Base-by-base conservation (phyloP, 1,140 invertebrate species). In the Drepana arcuata region DNA sequence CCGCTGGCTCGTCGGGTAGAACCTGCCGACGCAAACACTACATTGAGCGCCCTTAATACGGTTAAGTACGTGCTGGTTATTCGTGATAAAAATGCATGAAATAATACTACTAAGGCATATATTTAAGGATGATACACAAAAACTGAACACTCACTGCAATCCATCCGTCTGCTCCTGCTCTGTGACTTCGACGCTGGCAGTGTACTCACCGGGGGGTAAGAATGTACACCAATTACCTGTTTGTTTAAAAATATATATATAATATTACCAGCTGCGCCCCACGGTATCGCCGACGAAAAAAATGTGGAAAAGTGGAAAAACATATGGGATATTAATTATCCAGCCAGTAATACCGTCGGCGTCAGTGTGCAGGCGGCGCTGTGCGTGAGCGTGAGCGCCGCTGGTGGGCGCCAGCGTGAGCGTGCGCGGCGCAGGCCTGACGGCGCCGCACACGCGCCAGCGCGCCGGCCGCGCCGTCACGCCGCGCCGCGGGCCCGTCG, bases 221-320 rank as follows among this genome's bases (percentile, higher is more conserved):
- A 86, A 91, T 1, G 87, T 65, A 56, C 92, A 94, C 85, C 92
- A 95, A 43, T 83, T 80, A 7, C 92, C 91, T 59, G 30, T 13
- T n/a, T n/a, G n/a, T n/a, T n/a, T n/a, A n/a, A n/a, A n/a, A n/a
- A n/a, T n/a, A n/a, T n/a, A n/a, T n/a, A n/a, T n/a, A n/a, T n/a
- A n/a, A n/a, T n/a, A n/a, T n/a, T n/a, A n/a, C n/a, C n/a, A n/a
- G n/a, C n/a, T n/a, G n/a, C n/a, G n/a, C n/a, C n/a, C n/a, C n/a
- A n/a, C n/a, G n/a, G n/a, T n/a, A n/a, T n/a, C n/a, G n/a, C n/a
- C n/a, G n/a, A n/a, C n/a, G n/a, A n/a, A n/a, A n/a, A n/a, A n/a
- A n/a, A n/a, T n/a, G n/a, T n/a, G n/a, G n/a, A n/a, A n/a, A n/a
- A n/a, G n/a, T n/a, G n/a, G n/a, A n/a, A n/a, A n/a, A n/a, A n/a